phyloP scores from a whole-genome alignment of 2,888 invertebrate genomes.

The Caenorhabditis macrosperma region DNA sequence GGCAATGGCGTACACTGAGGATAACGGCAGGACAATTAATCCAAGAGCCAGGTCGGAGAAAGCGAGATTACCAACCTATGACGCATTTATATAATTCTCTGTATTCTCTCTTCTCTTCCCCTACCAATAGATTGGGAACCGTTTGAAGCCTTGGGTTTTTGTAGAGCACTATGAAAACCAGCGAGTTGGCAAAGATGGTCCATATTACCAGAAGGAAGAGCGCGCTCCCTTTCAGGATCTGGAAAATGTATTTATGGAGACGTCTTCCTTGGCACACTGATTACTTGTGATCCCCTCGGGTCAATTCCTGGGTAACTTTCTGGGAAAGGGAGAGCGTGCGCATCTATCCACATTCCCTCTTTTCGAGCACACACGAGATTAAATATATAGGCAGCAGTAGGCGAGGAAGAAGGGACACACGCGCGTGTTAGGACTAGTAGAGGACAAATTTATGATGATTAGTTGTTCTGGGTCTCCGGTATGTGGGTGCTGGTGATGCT shows the following conservation, averaged over 20 bases:
- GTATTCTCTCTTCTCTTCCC: not conserved
- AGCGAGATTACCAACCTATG: slow-evolving; percentile 81
- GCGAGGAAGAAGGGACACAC: slow-evolving; percentile 6
- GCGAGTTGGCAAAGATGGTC: slow-evolving; percentile 79
- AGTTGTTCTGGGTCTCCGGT: slow-evolving; percentile 52
- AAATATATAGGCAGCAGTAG: slow-evolving; percentile 37
- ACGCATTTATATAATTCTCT: not conserved
- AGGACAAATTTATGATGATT: slow-evolving; percentile 58
- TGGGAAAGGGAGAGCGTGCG: not conserved
- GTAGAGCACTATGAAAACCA: slow-evolving; percentile 80
- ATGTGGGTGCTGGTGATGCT: slow-evolving; percentile 17
- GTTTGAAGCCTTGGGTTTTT: slow-evolving; percentile 80
- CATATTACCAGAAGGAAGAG: slow-evolving; percentile 78
- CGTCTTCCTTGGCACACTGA: not conserved
- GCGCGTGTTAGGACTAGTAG: slow-evolving; percentile 40
- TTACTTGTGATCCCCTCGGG: slow-evolving; percentile 5
- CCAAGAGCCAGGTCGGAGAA: slow-evolving; percentile 82
- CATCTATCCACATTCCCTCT: slow-evolving; percentile 10
- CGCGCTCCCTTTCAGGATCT: slow-evolving; percentile 76
- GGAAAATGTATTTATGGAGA: slow-evolving; percentile 49
- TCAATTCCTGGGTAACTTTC: not conserved
- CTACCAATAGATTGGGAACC: slow-evolving; percentile 82
- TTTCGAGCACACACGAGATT: slow-evolving; percentile 26
- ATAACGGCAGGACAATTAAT: slow-evolving; percentile 82
- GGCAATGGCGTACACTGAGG: slow-evolving; percentile 81